These are phyloP conservation scores for Zosterops japonicus DNA, from an alignment of 2,113 vertebrate genomes.

Conservation along the genomic window DNA sequence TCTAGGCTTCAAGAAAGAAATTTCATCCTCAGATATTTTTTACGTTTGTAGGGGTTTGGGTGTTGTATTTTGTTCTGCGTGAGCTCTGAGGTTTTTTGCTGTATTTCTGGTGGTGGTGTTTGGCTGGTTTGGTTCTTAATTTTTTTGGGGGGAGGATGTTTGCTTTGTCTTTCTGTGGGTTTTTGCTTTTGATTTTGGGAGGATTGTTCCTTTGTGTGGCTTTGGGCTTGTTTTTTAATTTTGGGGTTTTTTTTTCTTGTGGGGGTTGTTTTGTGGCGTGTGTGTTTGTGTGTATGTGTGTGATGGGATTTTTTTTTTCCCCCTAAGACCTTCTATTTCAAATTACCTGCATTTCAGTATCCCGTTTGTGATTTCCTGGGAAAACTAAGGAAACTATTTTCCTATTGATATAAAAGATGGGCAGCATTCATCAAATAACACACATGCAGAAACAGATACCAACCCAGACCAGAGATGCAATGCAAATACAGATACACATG, in stretches of 20 bases:
- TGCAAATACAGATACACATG: background rate
- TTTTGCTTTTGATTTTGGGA: background rate
- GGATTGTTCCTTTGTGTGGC: background rate
- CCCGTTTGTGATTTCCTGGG: background rate
- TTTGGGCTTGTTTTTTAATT: background rate
- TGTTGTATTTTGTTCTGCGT: background rate
- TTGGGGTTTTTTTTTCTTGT: background rate
- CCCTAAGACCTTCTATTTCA: background rate
- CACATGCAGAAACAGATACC: background rate
- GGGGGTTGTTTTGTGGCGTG: background rate
- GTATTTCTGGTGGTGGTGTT: background rate
- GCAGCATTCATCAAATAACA: background rate
- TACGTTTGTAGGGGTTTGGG: fast-evolving
- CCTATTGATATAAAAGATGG: background rate
- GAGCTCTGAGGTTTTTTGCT: background rate
- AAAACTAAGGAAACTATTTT: background rate
- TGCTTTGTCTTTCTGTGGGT: background rate
- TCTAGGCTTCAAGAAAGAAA: background rate
- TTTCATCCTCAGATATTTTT: background rate
- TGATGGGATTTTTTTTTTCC: fast-evolving
- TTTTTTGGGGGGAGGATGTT: fast-evolving
- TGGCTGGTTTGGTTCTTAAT: background rate
- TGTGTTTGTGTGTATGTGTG: fast-evolving
- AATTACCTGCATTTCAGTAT: background rate
- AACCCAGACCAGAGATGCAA: background rate